phyloP scores from a whole-genome alignment of 2,113 vertebrate species.

The Emydura subglobosa region DNA sequence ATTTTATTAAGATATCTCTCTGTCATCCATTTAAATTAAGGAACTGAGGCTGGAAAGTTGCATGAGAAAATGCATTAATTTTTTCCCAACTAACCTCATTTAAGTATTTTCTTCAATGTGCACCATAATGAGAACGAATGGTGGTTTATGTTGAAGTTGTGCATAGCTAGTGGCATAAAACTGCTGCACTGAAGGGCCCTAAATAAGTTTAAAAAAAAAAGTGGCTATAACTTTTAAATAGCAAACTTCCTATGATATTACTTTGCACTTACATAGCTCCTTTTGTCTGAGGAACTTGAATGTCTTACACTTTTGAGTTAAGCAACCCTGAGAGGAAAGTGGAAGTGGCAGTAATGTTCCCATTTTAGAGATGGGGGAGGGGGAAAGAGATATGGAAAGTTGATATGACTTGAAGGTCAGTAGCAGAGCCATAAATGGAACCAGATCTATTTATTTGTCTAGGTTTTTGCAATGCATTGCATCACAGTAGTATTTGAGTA shows the following conservation, averaged over 20 bases:
- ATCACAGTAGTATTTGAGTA: background rate
- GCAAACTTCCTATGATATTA: accelerated
- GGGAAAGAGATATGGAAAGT: background rate
- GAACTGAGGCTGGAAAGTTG: background rate
- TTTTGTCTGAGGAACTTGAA: accelerated
- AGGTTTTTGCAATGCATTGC: accelerated
- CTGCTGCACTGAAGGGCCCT: accelerated
- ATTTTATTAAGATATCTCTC: background rate
- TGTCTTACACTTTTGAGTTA: background rate
- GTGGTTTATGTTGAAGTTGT: accelerated
- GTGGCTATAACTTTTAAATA: background rate
- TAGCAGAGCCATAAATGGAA: accelerated
- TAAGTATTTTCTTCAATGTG: background rate
- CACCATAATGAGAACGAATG: background rate
- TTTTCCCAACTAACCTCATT: background rate
- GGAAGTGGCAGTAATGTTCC: background rate
- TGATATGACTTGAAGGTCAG: accelerated
- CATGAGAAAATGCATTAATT: background rate
- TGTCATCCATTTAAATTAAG: background rate
- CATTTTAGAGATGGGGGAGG: background rate
- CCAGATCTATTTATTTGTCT: accelerated
- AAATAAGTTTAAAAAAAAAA: background rate
- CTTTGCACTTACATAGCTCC: accelerated
- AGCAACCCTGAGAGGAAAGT: background rate
- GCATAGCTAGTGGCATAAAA: background rate